Base-by-base conservation (phyloP, 2,888 invertebrate genomes). In the Sinhomidia bicolor region DNA sequence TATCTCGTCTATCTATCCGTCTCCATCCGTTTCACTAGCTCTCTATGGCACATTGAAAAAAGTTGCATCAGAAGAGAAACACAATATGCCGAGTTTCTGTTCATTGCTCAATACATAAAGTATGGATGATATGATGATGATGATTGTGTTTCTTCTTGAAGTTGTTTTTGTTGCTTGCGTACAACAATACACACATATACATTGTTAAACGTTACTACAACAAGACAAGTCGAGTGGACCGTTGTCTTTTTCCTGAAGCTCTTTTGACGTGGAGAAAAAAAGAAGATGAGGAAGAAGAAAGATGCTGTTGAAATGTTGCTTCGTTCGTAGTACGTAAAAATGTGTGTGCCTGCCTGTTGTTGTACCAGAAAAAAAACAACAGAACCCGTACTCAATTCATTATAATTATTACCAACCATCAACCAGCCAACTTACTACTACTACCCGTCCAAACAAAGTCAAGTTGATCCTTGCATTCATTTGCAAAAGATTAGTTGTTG, bases 221-320 rank as follows among this genome's bases (percentile, higher is more conserved):
- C 85, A 85, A 85, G 85, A 62, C 62, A 57, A 51, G 54, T 76
- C 47, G 60, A 78, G 85, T 78, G 85, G 65, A 85, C 85, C 85
- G 85, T 85, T 85, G 85, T 78, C 36, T 85, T 85, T 85, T 85
- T 74, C 85, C 85, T 62, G 29, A 62, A 85, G 85, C 80, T 60
- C 68, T 68, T 68, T 68, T 68, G 68, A 68, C 68, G 68, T 68
- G 68, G 36, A 54, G 41, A 68, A 47, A 47, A 47, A 47, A 47
- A 47, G 29, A 74, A 74, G 74, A 36, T 7, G 47, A 76, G 14
- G 14, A n/a, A 20, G 23, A n/a, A 20, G 57, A 57, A 23, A 12
- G 76, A 32, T 54, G n/a, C 9, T 78, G 68, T 68, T 68, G 68
- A 68, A 68, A 68, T 68, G 68, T 68, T 68, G 68, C 14, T 60